Percentiles rank a stretch among this genome's conserved stretches.
These are phyloP conservation scores for Acomys russatus DNA, from an alignment of 2,797 vertebrate species.

Conservation along the genomic window DNA sequence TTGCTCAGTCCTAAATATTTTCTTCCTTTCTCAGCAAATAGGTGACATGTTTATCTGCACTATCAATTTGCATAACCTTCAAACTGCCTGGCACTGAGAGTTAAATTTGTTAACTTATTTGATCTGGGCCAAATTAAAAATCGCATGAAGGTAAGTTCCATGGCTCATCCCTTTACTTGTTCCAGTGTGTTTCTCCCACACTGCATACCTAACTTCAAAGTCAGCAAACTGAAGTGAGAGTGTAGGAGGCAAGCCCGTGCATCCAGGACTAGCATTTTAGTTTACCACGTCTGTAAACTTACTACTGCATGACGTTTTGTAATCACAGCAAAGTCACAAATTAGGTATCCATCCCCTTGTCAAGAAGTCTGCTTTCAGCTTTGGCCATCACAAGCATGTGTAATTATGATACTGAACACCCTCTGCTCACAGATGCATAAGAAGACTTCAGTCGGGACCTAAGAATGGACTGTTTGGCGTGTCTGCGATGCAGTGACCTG, in stretches of 20 bases:
- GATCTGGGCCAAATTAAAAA: constrained; percentile 71
- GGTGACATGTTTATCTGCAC: constrained; percentile 50
- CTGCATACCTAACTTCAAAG: background rate
- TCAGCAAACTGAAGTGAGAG: background rate
- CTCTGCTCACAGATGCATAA: background rate
- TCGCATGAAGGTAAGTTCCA: background rate
- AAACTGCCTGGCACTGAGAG: constrained; percentile 36
- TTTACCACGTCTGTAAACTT: background rate
- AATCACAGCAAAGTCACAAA: background rate
- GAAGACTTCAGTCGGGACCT: background rate
- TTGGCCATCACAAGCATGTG: background rate
- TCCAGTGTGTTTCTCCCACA: background rate
- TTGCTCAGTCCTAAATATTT: background rate
- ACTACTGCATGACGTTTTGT: background rate
- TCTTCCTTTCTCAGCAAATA: constrained; percentile 61
- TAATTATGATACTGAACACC: background rate
- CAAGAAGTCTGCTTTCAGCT: background rate
- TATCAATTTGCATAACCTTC: constrained; percentile 22
- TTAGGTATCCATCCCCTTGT: background rate
- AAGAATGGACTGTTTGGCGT: background rate
- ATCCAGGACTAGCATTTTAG: background rate
- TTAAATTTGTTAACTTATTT: constrained; percentile 55
- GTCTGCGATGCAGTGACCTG: background rate
- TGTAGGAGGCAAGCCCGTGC: background rate
- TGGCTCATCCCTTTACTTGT: constrained; percentile 47